phyloP scores from a whole-genome alignment of 2,888 invertebrate genomes.

The Selenia dentaria region DNA sequence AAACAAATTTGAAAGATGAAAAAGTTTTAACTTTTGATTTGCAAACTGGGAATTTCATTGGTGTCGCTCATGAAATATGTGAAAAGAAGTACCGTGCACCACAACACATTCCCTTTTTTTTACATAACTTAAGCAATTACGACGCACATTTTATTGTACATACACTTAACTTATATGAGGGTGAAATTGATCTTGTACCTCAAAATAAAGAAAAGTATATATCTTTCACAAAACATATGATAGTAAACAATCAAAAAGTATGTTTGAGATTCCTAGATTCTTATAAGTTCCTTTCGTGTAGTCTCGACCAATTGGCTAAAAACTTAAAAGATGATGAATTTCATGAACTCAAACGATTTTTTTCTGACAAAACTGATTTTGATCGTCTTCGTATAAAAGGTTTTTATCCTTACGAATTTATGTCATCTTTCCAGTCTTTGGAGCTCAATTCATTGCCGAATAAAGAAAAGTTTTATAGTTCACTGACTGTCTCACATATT shows the following conservation, averaged over 20 bases:
- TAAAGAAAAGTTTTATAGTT: conserved; percentile 8
- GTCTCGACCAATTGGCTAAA: background rate
- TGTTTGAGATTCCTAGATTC: conserved; percentile 26
- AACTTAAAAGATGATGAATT: background rate
- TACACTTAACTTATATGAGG: conserved; percentile 34
- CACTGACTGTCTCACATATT: conserved; percentile 1
- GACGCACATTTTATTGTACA: conserved; percentile 43
- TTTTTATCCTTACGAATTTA: conserved; percentile 19
- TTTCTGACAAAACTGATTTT: conserved; percentile 6
- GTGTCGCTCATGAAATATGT: conserved; percentile 36
- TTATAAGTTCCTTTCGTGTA: conserved; percentile 25
- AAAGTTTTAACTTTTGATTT: conserved; percentile 26
- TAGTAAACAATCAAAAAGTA: conserved; percentile 15
- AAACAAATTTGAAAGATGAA: conserved; percentile 8
- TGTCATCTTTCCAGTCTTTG: conserved; percentile 9
- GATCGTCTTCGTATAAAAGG: conserved; percentile 13
- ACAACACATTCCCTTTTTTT: conserved; percentile 1
- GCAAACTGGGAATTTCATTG: conserved; percentile 36
- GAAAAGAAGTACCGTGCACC: conserved; percentile 13
- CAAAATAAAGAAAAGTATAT: conserved; percentile 42
- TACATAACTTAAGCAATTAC: conserved; percentile 32
- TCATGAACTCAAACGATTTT: background rate
- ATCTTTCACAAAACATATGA: conserved; percentile 40
- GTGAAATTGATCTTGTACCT: conserved; percentile 26
- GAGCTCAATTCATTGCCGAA: background rate